Conservation (phyloP, 1,140 invertebrate species). For the Matsumurasca onukii region DNA sequence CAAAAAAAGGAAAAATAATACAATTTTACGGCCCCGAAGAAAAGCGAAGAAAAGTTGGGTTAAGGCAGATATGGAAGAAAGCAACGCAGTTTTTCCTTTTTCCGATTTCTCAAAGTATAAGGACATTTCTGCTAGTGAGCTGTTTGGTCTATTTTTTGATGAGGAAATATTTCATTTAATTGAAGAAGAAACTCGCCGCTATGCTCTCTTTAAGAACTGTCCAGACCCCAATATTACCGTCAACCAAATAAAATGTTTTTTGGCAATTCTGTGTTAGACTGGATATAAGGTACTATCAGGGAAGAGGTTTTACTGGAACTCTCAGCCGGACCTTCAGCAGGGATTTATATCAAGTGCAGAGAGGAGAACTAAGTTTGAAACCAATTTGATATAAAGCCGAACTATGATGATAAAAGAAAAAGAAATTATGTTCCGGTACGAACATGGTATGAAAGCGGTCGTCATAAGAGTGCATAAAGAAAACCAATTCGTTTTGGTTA, state of each 20-base stretch:
- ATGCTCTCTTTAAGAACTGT: constrained; percentile 33
- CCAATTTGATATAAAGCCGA: constrained; percentile 29
- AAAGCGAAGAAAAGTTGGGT: constrained; percentile 35
- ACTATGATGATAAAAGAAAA: too few relatives aligned
- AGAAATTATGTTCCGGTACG: not conserved
- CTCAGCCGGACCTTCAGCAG: constrained; percentile 31
- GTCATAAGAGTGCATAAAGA: constrained; percentile 43
- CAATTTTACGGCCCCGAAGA: constrained; percentile 6
- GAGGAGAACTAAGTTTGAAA: constrained; percentile 34
- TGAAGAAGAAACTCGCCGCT: constrained; percentile 31
- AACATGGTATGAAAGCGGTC: constrained; percentile 31
- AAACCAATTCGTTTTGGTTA: constrained; percentile 41
- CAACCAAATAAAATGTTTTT: constrained; percentile 38
- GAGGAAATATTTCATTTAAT: constrained; percentile 37
- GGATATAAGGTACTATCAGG: constrained; percentile 36
- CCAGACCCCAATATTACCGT: constrained; percentile 31
- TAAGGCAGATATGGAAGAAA: constrained; percentile 29
- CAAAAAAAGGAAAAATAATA: not conserved
- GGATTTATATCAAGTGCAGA: constrained; percentile 32
- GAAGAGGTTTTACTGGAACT: constrained; percentile 38
- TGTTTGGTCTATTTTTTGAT: constrained; percentile 38
- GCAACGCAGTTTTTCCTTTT: constrained; percentile 29
- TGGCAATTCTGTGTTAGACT: constrained; percentile 38
- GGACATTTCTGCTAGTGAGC: constrained; percentile 30
- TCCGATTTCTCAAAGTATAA: constrained; percentile 28